These are phyloP conservation scores for Troilus luridus DNA, from an alignment of 2,888 invertebrate genomes.

Conservation along the genomic window DNA sequence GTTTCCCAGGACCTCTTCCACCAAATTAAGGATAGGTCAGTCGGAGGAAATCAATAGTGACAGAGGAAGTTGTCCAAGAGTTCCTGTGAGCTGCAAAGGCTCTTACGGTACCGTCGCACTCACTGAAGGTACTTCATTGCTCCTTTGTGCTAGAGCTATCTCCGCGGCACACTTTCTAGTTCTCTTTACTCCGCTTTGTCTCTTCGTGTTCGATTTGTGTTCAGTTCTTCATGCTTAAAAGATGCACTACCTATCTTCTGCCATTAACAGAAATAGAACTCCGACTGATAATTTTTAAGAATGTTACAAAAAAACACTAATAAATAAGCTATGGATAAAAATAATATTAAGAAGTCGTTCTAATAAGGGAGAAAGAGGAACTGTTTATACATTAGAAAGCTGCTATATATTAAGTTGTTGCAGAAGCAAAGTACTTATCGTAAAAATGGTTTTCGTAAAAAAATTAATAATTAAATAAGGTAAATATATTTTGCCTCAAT, in stretches of 20 bases:
- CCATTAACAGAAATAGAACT: neutral
- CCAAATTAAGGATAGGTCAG: slow-evolving; percentile 14
- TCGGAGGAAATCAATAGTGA: slow-evolving; percentile 17
- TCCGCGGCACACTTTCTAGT: slow-evolving; percentile 27
- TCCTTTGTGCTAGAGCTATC: neutral
- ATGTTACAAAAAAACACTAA: no score
- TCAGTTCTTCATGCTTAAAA: neutral
- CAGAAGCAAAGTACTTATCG: no score
- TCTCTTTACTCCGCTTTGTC: neutral
- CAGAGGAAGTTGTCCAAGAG: slow-evolving; percentile 6
- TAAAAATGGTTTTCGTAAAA: no score
- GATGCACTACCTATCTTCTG: neutral
- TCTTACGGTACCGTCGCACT: neutral
- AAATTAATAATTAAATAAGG: no score
- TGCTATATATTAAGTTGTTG: no score
- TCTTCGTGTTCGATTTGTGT: neutral
- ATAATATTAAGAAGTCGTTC: no score
- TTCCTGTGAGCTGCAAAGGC: slow-evolving; percentile 13
- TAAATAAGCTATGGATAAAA: no score
- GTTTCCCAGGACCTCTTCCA: neutral
- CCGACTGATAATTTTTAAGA: neutral
- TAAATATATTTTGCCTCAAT: no score
- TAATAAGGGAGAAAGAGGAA: no score
- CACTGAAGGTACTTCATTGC: neutral
- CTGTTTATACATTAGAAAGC: no score